Percentiles rank a stretch among this genome's conserved stretches.
phyloP scores from a whole-genome alignment of 2,797 vertebrate species.

The Myiothlypis coronata region DNA sequence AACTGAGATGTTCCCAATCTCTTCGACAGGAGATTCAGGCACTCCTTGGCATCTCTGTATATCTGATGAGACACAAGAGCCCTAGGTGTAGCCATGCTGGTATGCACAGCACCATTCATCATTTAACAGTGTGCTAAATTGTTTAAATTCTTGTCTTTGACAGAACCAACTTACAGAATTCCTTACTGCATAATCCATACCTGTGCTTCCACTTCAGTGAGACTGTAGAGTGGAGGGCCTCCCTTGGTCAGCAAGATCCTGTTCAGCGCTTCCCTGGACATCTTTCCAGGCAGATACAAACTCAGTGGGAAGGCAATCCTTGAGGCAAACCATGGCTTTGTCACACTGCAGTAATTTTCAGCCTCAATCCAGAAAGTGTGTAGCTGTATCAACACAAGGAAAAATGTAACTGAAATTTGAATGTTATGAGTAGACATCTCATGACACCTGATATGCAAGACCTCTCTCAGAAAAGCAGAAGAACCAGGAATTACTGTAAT shows the following conservation, averaged over 20 bases:
- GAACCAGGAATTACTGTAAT: not conserved
- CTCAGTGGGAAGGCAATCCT: constrained; percentile 90
- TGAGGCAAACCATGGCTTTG: constrained; percentile 95
- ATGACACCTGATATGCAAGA: not conserved
- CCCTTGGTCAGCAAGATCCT: constrained; percentile 91
- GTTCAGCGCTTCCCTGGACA: constrained; percentile 84
- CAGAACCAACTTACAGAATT: not conserved
- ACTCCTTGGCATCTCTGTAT: constrained; percentile 97
- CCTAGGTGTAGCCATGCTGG: not conserved
- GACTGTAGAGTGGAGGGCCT: constrained; percentile 83
- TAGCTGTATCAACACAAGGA: constrained; percentile 75
- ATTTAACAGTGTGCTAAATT: not conserved
- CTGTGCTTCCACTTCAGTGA: constrained; percentile 92
- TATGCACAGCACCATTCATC: not conserved
- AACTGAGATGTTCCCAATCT: constrained; percentile 88
- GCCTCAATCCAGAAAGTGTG: constrained; percentile 98
- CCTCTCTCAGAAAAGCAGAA: not conserved
- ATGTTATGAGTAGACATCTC: not conserved
- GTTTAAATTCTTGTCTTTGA: not conserved
- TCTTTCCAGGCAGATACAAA: constrained; percentile 86
- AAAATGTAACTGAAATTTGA: not conserved
- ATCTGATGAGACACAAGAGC: constrained; percentile 79
- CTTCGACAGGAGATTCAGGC: constrained; percentile 94
- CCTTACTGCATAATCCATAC: constrained; percentile 64
- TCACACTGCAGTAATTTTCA: constrained; percentile 92